Conservation (phyloP, 2,797 vertebrate species). For the Enteromius argenteus region DNA sequence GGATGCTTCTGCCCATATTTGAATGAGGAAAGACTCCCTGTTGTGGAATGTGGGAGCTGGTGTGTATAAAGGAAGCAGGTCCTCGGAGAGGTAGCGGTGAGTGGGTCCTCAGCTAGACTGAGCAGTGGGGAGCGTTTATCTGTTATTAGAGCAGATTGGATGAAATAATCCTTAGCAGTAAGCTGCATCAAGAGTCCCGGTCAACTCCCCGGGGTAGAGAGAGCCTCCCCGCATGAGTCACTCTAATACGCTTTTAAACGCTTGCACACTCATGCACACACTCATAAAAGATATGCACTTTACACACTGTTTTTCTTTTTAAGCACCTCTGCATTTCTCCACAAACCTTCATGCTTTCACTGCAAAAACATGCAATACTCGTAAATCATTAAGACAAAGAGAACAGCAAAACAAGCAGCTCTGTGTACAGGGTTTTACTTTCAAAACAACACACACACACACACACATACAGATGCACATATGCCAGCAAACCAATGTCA, state of each 20-base stretch:
- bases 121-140: conserved; percentile 89
- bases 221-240: conserved; percentile 68
- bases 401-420: conserved; percentile 5
- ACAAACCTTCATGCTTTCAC: conserved; percentile 10
- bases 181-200: conserved; percentile 86
- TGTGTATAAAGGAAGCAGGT: conserved; percentile 24
- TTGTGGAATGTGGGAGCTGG: conserved; percentile 26
- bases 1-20: neutral
- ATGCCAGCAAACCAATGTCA: conserved; percentile 38
- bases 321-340: conserved; percentile 7
- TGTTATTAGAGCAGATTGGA: conserved; percentile 91
- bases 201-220: conserved; percentile 76
- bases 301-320: neutral
- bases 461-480: conserved; percentile 8
- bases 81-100: conserved; percentile 69
- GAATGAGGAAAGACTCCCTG: conserved; percentile 25
- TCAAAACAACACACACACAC: neutral
- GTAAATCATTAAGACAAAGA: conserved; percentile 3
- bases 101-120: conserved; percentile 77
- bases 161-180: conserved; percentile 88
- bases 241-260: conserved; percentile 74
- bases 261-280: conserved; percentile 31
- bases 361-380: neutral
- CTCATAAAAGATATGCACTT: conserved; percentile 34
- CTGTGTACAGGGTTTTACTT: conserved; percentile 17